These are phyloP conservation scores for Eriosoma lanigerum DNA, from an alignment of 1,140 invertebrate species.

Conservation along the genomic window DNA sequence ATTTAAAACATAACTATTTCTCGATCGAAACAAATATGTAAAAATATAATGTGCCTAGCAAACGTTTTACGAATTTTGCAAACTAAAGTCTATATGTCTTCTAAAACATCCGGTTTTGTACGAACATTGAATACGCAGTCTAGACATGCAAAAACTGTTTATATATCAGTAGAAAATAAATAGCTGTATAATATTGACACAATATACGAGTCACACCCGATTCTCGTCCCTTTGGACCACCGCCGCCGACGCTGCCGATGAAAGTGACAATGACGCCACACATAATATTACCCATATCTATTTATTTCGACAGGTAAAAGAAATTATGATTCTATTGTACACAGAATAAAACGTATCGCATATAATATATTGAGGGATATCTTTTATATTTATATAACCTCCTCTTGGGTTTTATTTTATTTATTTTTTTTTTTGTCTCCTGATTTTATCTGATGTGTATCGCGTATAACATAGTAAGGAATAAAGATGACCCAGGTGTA, in stretches of 20 bases:
- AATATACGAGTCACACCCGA: conserved; percentile 26
- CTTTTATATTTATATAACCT: conserved; percentile 19
- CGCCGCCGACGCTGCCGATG: not conserved
- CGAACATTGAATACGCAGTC: not conserved
- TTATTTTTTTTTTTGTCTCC: not conserved
- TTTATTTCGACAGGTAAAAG: not conserved
- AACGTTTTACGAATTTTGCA: not conserved
- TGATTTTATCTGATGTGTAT: not conserved
- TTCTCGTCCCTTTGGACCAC: conserved; percentile 4
- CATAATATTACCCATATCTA: not conserved
- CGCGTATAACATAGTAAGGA: not conserved
- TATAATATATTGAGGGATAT: not conserved
- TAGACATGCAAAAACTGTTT: not conserved
- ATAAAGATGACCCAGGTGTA: not conserved
- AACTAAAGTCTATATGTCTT: too few species aligned
- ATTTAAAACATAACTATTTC: too few species aligned
- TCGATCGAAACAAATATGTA: too few species aligned
- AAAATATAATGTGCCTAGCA: too few species aligned
- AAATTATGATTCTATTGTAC: conserved; percentile 37
- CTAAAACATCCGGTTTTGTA: not conserved
- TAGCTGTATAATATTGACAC: not conserved
- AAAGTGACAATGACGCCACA: conserved; percentile 41
- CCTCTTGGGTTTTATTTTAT: too few species aligned
- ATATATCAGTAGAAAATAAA: conserved; percentile 20
- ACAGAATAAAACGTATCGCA: not conserved